Evolutionary conservation across 2,888 invertebrate species (phyloP).

Genomic region (Euplagia quadripunctaria): DNA sequence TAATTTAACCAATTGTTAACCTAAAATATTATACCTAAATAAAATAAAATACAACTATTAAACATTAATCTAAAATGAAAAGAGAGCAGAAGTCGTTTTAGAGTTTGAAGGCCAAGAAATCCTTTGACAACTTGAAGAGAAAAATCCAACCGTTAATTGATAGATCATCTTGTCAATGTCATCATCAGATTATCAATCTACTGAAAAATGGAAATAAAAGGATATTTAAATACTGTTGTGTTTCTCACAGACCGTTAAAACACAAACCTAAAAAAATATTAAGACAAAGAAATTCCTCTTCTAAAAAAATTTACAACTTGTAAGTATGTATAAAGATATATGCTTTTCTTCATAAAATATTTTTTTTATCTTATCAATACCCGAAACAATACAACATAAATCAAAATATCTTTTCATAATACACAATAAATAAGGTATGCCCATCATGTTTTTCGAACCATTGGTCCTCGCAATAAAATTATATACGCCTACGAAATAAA

Average conservation of each 20-base stretch:
- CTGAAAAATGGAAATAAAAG: too few relatives aligned
- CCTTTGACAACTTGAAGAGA: too few relatives aligned
- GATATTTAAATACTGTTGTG: neutral
- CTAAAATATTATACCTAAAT: too few relatives aligned
- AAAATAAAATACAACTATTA: too few relatives aligned
- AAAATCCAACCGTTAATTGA: too few relatives aligned
- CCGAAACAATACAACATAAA: constrained; percentile 14
- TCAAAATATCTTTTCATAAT: constrained; percentile 52
- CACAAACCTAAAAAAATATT: neutral
- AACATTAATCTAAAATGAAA: too few relatives aligned
- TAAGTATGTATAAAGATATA: neutral
- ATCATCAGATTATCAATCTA: neutral
- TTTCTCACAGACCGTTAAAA: neutral
- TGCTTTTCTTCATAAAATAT: neutral
- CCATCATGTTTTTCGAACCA: constrained; percentile 81
- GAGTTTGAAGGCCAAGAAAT: too few relatives aligned
- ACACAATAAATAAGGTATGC: constrained; percentile 70
- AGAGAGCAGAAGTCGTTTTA: too few relatives aligned
- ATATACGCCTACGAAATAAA: constrained; percentile 87
- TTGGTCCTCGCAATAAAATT: constrained; percentile 86
- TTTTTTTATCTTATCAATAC: neutral
- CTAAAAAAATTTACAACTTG: too few relatives aligned
- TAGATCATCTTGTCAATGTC: too few relatives aligned
- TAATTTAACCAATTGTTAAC: too few relatives aligned
- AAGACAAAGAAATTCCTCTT: neutral